A percentile compares a stretch with the other conserved stretches of the same genome.
Evolutionary conservation across 2,888 invertebrate genomes (phyloP).

Genomic region (Spilarctia lutea): DNA sequence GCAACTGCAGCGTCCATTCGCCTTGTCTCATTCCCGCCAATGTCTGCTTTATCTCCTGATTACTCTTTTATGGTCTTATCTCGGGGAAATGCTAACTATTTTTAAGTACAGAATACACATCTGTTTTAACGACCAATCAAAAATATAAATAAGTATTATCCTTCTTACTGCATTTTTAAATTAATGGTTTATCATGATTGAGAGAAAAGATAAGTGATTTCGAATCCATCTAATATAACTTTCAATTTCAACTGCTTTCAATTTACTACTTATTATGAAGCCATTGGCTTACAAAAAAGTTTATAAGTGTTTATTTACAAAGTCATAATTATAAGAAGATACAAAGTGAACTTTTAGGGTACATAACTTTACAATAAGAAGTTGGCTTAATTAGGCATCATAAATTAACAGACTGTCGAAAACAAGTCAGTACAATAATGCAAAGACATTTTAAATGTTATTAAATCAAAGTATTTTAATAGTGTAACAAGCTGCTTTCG

Average conservation of each 20-base stretch:
- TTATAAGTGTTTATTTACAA: not conserved
- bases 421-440: not conserved
- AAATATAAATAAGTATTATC: not conserved
- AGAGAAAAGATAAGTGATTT: constrained; percentile 6
- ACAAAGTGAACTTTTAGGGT: not conserved
- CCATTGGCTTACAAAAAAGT: not conserved
- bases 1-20: constrained; percentile 71
- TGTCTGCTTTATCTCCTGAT: constrained; percentile 52
- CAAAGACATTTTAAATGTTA: not conserved
- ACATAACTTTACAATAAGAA: not conserved
- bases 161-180: not conserved
- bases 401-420: not conserved
- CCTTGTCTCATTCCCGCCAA: constrained; percentile 70
- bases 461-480: not conserved
- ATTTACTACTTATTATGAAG: constrained; percentile 21
- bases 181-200: not conserved
- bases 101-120: constrained; percentile 21
- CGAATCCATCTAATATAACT: constrained; percentile 26
- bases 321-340: not conserved
- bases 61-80: constrained; percentile 41
- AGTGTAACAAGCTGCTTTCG: not conserved
- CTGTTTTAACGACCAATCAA: constrained; percentile 25
- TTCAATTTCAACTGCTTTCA: constrained; percentile 44
- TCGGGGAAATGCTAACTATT: constrained; percentile 30
- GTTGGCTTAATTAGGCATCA: not conserved